Percentiles rank a stretch among this genome's conserved stretches.
Conservation (phyloP, 2,797 vertebrate species). For the Ptychadena robeensis region DNA sequence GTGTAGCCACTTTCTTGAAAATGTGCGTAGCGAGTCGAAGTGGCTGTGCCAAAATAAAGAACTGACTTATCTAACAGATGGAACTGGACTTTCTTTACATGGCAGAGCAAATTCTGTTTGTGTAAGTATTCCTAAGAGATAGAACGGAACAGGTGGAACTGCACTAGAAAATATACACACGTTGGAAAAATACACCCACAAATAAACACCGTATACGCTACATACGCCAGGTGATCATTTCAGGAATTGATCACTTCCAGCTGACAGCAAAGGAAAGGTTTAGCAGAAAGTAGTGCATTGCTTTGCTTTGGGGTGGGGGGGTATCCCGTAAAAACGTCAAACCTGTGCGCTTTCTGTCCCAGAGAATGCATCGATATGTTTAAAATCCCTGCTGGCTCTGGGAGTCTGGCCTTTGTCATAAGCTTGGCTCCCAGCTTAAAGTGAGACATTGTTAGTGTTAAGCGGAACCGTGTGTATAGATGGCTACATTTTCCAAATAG, state of each 20-base stretch:
- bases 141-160: not conserved
- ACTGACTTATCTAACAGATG: not conserved
- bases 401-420: conserved; percentile 48
- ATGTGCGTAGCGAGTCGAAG: not conserved
- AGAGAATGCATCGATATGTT: conserved; percentile 30
- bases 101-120: not conserved
- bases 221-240: not conserved
- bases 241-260: conserved; percentile 32
- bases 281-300: not conserved
- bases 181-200: not conserved
- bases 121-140: not conserved
- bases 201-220: not conserved
- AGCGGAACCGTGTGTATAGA: conserved; percentile 52
- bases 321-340: conserved; percentile 18
- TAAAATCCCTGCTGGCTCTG: conserved; percentile 48
- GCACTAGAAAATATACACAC: not conserved
- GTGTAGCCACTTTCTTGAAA: not conserved
- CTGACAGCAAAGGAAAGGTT: conserved; percentile 14
- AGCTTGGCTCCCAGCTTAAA: conserved; percentile 39
- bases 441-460: conserved; percentile 59
- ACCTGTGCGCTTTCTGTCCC: conserved; percentile 17
- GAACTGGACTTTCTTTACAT: conserved; percentile 3
- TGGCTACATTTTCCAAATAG: conserved; percentile 54
- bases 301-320: not conserved
- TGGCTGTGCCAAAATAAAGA: not conserved